A percentile compares a stretch with the other conserved stretches of the same genome.
These are phyloP conservation scores for Macroglossus sobrinus DNA, from an alignment of 2,113 vertebrate genomes.

Conservation along the genomic window DNA sequence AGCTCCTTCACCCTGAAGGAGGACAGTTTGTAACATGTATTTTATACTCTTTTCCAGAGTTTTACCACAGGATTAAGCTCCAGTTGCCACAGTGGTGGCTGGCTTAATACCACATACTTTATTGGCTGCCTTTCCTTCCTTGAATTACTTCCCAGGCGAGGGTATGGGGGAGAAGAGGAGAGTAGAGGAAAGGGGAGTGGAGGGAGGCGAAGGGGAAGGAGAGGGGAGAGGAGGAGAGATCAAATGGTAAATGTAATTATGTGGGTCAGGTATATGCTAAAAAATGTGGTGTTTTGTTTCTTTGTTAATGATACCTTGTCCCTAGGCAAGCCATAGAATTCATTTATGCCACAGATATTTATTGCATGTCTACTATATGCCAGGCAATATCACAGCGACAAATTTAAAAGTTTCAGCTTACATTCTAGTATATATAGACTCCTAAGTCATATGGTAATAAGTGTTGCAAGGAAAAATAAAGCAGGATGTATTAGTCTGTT, in stretches of 20 bases:
- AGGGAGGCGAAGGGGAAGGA: not conserved
- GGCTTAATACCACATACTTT: not conserved
- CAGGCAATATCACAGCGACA: not conserved
- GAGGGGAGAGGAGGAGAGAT: not conserved
- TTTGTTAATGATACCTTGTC: not conserved
- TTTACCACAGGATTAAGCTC: slow-evolving; percentile 24
- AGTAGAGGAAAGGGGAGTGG: not conserved
- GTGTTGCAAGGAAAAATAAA: not conserved
- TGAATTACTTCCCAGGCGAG: not conserved
- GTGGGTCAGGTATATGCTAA: not conserved
- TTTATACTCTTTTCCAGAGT: not conserved
- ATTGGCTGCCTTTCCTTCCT: not conserved
- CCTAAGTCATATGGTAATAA: not conserved
- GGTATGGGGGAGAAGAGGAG: not conserved
- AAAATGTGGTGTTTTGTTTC: not conserved
- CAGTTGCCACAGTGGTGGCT: not conserved
- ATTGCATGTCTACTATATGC: not conserved
- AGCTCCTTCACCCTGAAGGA: not conserved
- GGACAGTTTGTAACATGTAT: not conserved
- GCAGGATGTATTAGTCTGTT: not conserved
- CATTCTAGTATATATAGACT: not conserved
- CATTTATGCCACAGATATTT: not conserved
- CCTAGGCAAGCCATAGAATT: not conserved
- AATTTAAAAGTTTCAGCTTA: not conserved
- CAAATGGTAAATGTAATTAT: not conserved